These are phyloP conservation scores for Latrodectus hesperus DNA, from an alignment of 2,888 invertebrate genomes.

Conservation along the genomic window DNA sequence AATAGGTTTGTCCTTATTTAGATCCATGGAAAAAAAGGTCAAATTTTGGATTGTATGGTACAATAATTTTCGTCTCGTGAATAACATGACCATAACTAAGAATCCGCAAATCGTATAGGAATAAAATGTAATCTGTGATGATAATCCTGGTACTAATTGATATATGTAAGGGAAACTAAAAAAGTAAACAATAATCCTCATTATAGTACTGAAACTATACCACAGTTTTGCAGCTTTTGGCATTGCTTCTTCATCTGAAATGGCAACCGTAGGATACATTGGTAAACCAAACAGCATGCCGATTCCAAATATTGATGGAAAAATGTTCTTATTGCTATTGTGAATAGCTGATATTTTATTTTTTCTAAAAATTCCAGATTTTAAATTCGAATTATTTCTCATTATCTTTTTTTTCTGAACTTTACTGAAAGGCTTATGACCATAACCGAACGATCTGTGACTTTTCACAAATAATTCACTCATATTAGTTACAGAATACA, in stretches of 20 bases:
- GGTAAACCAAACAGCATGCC: too few species aligned
- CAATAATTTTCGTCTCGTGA: neutral
- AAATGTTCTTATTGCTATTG: too few species aligned
- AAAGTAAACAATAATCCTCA: neutral
- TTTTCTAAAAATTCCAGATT: too few species aligned
- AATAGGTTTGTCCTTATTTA: neutral
- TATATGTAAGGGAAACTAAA: neutral
- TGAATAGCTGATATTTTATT: too few species aligned
- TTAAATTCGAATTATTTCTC: too few species aligned
- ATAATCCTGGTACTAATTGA: neutral
- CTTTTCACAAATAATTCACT: too few species aligned
- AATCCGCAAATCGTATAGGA: neutral
- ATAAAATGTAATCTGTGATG: neutral
- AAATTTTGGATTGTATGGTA: neutral
- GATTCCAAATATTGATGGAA: too few species aligned
- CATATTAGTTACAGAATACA: too few species aligned
- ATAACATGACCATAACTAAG: neutral
- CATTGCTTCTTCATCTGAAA: neutral
- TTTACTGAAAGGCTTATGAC: too few species aligned
- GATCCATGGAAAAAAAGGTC: neutral
- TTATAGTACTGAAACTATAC: neutral
- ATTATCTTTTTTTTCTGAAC: too few species aligned
- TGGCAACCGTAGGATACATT: neutral
- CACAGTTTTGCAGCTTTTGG: neutral
- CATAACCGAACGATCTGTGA: too few species aligned